These are phyloP conservation scores for Sylvia atricapilla DNA, from an alignment of 2,113 vertebrate genomes.

Conservation along the genomic window DNA sequence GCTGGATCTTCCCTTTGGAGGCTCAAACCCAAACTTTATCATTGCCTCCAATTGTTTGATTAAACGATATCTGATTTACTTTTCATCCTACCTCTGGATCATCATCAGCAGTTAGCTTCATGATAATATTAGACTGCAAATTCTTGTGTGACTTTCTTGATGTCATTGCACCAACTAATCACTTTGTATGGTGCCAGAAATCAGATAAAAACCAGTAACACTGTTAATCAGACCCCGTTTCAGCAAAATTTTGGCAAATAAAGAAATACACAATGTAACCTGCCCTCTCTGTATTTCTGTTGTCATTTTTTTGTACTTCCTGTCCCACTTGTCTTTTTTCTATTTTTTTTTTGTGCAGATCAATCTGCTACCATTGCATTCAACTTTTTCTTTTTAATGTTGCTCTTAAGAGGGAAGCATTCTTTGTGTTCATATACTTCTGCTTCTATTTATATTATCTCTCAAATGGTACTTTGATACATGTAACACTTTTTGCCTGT, in stretches of 20 bases:
- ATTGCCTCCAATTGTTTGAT: neutral
- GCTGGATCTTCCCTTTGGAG: neutral
- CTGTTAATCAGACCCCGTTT: neutral
- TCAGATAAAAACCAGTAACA: neutral
- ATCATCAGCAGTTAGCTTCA: neutral
- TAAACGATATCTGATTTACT: conserved; percentile 1
- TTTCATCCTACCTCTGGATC: neutral
- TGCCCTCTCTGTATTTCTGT: neutral
- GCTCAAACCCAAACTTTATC: neutral
- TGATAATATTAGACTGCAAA: neutral
- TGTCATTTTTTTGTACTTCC: neutral
- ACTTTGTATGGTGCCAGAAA: neutral
- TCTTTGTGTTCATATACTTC: neutral
- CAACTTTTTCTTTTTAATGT: neutral
- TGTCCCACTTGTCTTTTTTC: neutral
- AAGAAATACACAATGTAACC: neutral
- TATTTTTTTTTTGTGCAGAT: neutral
- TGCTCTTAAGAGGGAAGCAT: neutral
- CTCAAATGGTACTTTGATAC: neutral
- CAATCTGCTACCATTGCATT: neutral
- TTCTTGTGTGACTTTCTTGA: neutral
- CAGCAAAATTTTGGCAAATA: neutral
- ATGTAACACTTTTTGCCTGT: neutral
- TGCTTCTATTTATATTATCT: neutral
- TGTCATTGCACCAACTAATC: neutral